Conservation (phyloP, 2,888 invertebrate species). For the Amiota minor region DNA sequence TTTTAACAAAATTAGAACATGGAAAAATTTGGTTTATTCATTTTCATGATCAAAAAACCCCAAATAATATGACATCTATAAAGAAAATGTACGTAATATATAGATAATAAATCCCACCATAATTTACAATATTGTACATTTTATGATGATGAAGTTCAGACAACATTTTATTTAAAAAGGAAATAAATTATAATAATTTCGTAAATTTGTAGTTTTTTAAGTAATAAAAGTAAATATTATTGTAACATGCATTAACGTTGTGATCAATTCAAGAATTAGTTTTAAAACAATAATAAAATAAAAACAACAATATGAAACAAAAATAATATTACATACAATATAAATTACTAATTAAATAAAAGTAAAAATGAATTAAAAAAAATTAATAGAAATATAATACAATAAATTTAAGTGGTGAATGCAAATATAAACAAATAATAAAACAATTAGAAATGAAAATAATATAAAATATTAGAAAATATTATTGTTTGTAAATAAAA, state of each 20-base stretch:
- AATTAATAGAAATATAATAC: neutral
- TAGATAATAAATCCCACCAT: constrained; percentile 71
- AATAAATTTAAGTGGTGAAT: neutral
- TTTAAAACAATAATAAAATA: constrained; percentile 43
- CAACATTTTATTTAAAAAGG: neutral
- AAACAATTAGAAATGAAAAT: neutral
- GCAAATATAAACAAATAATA: neutral
- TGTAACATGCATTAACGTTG: constrained; percentile 63
- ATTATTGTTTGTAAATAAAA: constrained; percentile 8
- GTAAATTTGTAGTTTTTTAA: neutral
- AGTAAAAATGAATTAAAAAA: neutral
- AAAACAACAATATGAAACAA: constrained; percentile 29
- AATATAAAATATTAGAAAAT: neutral
- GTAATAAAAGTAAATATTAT: constrained; percentile 41
- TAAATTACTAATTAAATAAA: constrained; percentile 25
- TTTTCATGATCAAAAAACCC: no score
- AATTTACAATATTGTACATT: constrained; percentile 65
- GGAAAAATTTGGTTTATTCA: neutral
- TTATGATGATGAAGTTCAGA: constrained; percentile 4
- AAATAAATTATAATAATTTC: neutral
- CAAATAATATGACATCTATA: constrained; percentile 4
- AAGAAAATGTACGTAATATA: constrained; percentile 47
- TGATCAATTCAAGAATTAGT: constrained; percentile 68
- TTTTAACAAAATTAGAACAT: no score
- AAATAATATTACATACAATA: constrained; percentile 29